Base-by-base conservation (phyloP, 2,888 invertebrate species). In the Peribatodes rhomboidaria region DNA sequence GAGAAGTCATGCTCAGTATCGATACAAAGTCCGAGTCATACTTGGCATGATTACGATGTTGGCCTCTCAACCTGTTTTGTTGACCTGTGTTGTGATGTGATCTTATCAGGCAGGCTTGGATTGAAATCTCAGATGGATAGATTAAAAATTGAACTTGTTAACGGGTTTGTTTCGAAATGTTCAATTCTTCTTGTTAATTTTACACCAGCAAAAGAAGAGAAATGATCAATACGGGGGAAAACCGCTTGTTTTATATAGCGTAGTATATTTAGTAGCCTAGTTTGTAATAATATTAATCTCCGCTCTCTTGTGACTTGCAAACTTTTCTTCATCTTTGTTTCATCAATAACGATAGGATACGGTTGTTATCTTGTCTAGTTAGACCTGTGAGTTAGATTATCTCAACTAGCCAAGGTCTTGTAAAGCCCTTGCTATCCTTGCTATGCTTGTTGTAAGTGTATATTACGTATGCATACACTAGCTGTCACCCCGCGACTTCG, bases 1-100 rank as follows among this genome's bases (percentile, higher is more conserved):
- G 77, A 73, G 80, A 82, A 84, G 77, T 74, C 71, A 72, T 68
- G 72, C 27, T 55, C 44, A 22, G 42, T 33, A 50, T 44, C 37
- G 63, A 31, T 60, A 65, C 50, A 60, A 50, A 35, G 49, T 65
- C 56, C 31, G 16, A 56, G 50, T 22, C 47, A 27, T 55, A 50
- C 69, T 72, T 65, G 73, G 65, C 72, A 57, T 75, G 65, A 61
- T 67, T 67, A 58, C 57, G 42, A 65, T 63, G 54, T 61, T 46
- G 57, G 52, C 67, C 41, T 67, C 60, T 65, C 42, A 71, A 68
- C 76, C 76, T 79, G 73, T 68, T 64, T 73, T 70, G 72, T 73
- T 73, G 59, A 69, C 74, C 75, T 69, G 20, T 56, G 46, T 57
- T 47, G 22, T 46, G 47, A 47, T 57, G 46, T 42, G 50, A 33